Conservation (phyloP, 2,113 vertebrate genomes). For the Guaruba guarouba region DNA sequence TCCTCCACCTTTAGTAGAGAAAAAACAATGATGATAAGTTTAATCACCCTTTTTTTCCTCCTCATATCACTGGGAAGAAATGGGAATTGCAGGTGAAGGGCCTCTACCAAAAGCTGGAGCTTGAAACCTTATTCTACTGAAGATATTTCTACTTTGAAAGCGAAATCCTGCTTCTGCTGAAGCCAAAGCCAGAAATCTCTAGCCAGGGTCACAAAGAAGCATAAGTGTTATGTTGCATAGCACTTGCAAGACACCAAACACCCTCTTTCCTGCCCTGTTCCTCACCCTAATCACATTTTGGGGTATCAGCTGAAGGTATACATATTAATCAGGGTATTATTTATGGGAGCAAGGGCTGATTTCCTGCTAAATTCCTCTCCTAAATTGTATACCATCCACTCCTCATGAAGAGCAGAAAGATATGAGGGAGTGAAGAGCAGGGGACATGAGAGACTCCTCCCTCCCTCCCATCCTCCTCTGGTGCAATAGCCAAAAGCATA, state of each 20-base stretch:
- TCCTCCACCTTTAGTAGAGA: not conserved
- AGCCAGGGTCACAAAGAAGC: not conserved
- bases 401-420: not conserved
- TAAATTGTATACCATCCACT: not conserved
- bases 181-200: not conserved
- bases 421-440: not conserved
- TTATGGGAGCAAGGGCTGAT: not conserved
- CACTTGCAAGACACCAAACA: not conserved
- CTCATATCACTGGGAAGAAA: not conserved
- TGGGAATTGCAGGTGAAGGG: not conserved
- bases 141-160: not conserved
- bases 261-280: not conserved
- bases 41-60: not conserved
- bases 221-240: fast-evolving
- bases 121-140: not conserved
- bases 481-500: not conserved
- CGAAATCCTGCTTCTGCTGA: not conserved
- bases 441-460: fast-evolving
- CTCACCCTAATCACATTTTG: not conserved
- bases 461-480: not conserved
- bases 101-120: not conserved
- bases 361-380: not conserved
- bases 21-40: not conserved
- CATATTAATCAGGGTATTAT: not conserved
- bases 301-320: not conserved